Conservation (phyloP, 2,113 vertebrate species). For the Ramphastos sulfuratus region DNA sequence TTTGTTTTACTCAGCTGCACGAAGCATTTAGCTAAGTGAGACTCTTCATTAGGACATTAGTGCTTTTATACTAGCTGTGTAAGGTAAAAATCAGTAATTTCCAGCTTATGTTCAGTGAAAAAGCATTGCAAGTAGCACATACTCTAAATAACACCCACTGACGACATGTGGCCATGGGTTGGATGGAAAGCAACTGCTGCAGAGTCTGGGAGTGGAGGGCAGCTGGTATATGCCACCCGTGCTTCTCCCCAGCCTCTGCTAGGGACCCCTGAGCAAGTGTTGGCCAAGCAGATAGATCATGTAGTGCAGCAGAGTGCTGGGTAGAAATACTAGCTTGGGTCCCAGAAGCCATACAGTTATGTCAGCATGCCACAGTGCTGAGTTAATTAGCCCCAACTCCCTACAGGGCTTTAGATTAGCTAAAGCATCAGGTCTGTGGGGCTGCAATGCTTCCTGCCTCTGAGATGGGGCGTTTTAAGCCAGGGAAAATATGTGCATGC, state of each 20-base stretch:
- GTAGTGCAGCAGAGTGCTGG: neutral
- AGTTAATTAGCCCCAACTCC: neutral
- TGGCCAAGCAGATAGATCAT: neutral
- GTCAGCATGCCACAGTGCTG: neutral
- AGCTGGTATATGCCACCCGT: neutral
- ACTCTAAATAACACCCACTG: neutral
- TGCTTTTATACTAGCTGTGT: slow-evolving; percentile 48
- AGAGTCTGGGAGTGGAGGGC: neutral
- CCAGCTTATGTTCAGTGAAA: slow-evolving; percentile 50
- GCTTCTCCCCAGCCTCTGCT: too few relatives aligned
- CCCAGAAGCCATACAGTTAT: neutral
- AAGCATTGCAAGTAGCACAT: neutral
- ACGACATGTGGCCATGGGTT: fast-evolving
- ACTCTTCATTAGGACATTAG: slow-evolving; percentile 59
- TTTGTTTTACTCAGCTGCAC: slow-evolving; percentile 71
- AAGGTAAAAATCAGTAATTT: slow-evolving; percentile 54
- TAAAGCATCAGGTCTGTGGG: neutral
- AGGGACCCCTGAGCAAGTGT: neutral
- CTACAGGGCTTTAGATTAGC: neutral
- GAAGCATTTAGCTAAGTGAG: slow-evolving; percentile 73
- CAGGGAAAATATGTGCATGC: fast-evolving
- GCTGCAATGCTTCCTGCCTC: neutral
- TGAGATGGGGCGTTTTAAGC: neutral
- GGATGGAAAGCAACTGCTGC: neutral
- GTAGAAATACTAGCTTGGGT: neutral